Evolutionary conservation across 2,888 invertebrate species (phyloP), one percentile per base, ranked within the genome.

Genomic region (Nycteola revayana): DNA sequence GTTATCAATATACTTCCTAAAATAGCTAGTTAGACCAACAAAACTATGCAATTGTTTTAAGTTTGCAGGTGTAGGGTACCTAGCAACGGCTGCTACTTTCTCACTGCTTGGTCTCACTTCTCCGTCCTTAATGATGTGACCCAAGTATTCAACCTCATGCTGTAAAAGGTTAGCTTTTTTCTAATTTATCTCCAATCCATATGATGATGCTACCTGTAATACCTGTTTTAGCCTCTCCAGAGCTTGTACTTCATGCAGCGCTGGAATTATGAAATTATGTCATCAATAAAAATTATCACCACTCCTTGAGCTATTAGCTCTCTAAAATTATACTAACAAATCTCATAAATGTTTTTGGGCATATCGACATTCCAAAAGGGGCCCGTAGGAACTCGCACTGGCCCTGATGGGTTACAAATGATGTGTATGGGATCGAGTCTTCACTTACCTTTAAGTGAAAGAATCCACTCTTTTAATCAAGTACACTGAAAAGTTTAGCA

Each of bases 301-400:
- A 24, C 14, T 5, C 18, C 25, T 3, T 21, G 9, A 7, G 25
- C 3, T 25, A 31, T 25, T n/a, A 31, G 18, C n/a, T 31, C 31
- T 18, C 31, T n/a, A 17, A 31, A n/a, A 31, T 31, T 6, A 31
- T 18, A 10, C 24, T 31, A 7, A 31, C 25, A 17, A 31, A 31
- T 25, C 31, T 24, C 10, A 25, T 31, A n/a, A 28, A 28, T 1
- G 17, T 14, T 3, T 31, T 31, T 14, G 31, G 31, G 17, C 23
- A 31, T 3, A 10, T 21, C 5, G 21, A 10, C 2, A 28, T 10
- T 5, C 21, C 21, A 18, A 18, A 18, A 5, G 18, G 18, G 6
- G 18, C 18, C 3, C 18, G 18, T 6, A 18, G 6, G 6, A 28
- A 10, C 11, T 8, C 22, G 29, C 5, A 20, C 21, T 3, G 21